phyloP scores from a whole-genome alignment of 1,140 invertebrate genomes.

The Microplitis demolitor region DNA sequence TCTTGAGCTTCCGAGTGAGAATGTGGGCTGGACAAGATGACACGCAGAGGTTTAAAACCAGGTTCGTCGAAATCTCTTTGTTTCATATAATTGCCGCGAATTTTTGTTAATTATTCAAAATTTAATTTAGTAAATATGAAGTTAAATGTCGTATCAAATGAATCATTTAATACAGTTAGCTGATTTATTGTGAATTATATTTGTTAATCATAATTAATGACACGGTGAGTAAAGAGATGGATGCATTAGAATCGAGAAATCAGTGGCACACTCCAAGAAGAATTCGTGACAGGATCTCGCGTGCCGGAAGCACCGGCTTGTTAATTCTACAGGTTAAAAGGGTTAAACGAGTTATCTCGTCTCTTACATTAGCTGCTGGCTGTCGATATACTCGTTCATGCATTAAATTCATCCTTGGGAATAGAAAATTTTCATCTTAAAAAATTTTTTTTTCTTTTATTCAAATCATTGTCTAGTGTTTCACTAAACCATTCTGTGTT shows the following conservation, averaged over 20 bases:
- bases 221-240: background rate
- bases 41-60: constrained; percentile 54
- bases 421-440: background rate
- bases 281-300: constrained; percentile 26
- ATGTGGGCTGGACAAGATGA: constrained; percentile 57
- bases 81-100: background rate
- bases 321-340: constrained; percentile 26
- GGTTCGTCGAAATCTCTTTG: constrained; percentile 34
- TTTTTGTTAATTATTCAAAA: background rate
- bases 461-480: background rate
- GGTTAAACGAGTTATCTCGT: constrained; percentile 30
- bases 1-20: constrained; percentile 18
- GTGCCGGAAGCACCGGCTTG: constrained; percentile 25
- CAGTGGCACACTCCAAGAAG: constrained; percentile 13
- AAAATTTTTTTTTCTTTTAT: background rate
- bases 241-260: constrained; percentile 8
- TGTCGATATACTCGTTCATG: constrained; percentile 21
- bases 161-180: background rate
- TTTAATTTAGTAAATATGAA: too few relatives aligned
- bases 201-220: background rate
- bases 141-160: too few relatives aligned
- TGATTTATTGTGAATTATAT: background rate
- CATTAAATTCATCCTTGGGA: constrained; percentile 15
- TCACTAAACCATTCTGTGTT: background rate
- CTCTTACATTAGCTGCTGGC: constrained; percentile 12